Conservation (phyloP, 2,888 invertebrate genomes). For the Dynastes hyllus region DNA sequence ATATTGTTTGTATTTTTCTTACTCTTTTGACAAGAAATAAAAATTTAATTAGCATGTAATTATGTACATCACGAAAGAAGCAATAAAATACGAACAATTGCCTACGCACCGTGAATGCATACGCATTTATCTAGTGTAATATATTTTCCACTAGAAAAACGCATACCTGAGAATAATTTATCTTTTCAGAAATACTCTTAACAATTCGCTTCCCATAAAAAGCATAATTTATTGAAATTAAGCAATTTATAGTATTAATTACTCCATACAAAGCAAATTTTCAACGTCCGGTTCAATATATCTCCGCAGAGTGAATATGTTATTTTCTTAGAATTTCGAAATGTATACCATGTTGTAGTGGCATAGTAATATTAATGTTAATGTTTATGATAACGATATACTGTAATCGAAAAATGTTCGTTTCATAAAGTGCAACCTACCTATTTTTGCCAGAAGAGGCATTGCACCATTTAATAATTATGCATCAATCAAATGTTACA, state of each 20-base stretch:
- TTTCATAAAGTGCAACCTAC: too few relatives aligned
- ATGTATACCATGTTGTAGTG: too few relatives aligned
- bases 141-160: conserved; percentile 14
- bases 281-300: too few relatives aligned
- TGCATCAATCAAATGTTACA: too few relatives aligned
- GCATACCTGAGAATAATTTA: conserved; percentile 1
- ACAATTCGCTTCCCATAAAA: background rate
- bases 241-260: background rate
- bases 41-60: conserved; percentile 42
- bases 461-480: too few relatives aligned
- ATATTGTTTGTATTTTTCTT: conserved; percentile 39
- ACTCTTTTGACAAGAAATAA: conserved; percentile 32
- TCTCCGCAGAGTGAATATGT: too few relatives aligned
- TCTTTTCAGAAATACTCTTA: conserved; percentile 2
- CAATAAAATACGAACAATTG: conserved; percentile 36
- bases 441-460: too few relatives aligned
- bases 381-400: too few relatives aligned
- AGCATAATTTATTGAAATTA: conserved; percentile 8
- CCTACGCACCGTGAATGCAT: conserved; percentile 20
- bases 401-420: too few relatives aligned
- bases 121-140: conserved; percentile 13
- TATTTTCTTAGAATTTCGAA: too few relatives aligned
- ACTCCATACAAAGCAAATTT: too few relatives aligned
- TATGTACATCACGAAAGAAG: conserved; percentile 31
- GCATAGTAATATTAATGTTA: too few relatives aligned